Conservation (phyloP, 2,113 vertebrate genomes). For the Hemiprocne comata region DNA sequence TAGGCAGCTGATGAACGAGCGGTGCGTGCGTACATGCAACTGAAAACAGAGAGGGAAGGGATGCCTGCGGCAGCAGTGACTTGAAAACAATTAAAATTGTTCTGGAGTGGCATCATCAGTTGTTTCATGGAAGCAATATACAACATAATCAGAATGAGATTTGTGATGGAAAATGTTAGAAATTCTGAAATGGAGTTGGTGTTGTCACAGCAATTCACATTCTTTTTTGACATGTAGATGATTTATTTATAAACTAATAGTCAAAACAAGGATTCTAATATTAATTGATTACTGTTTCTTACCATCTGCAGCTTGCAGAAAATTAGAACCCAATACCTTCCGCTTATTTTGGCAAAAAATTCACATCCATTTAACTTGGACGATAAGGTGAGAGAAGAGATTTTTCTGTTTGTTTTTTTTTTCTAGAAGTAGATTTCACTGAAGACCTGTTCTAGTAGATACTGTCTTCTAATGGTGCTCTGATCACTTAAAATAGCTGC, state of each 20-base stretch:
- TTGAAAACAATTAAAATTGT: not conserved
- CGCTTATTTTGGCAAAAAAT: not conserved
- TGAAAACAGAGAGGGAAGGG: not conserved
- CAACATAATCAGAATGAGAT: not conserved
- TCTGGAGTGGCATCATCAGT: not conserved
- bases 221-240: not conserved
- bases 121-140: not conserved
- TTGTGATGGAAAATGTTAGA: not conserved
- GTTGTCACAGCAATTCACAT: not conserved
- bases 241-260: not conserved
- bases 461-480: not conserved
- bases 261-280: not conserved
- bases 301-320: not conserved
- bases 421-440: not conserved
- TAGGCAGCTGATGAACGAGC: not conserved
- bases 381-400: not conserved
- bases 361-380: not conserved
- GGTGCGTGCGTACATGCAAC: fast-evolving
- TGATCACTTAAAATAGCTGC: not conserved
- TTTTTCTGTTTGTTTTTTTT: not conserved
- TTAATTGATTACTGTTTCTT: not conserved
- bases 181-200: not conserved
- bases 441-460: not conserved
- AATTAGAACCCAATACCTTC: not conserved
- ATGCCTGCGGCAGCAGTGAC: not conserved